Percentiles rank a stretch among this genome's conserved stretches.
phyloP scores from a whole-genome alignment of 1,140 invertebrate species.

The Stratiolaelaps scimitus region DNA sequence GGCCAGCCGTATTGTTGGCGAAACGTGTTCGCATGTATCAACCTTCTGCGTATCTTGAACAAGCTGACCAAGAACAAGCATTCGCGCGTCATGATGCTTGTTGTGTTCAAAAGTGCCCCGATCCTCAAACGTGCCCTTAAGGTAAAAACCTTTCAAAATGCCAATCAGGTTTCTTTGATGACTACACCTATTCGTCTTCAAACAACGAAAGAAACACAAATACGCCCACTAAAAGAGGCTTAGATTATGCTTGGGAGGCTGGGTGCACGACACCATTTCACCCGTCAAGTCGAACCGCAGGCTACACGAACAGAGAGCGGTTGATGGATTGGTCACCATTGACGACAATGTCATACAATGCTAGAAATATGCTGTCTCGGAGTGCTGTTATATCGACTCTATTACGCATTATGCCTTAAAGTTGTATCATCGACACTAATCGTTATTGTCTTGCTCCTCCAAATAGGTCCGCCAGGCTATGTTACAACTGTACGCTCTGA shows the following conservation, averaged over 20 bases:
- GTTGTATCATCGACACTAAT: no score
- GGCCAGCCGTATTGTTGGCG: slow-evolving; percentile 77
- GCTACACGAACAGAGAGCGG: slow-evolving; percentile 1
- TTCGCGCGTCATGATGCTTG: slow-evolving; percentile 98
- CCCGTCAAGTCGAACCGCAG: slow-evolving; percentile 38
- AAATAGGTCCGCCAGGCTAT: slow-evolving; percentile 69
- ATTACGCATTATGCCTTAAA: no score
- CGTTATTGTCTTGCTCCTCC: background rate
- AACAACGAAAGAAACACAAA: no score
- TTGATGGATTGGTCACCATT: background rate
- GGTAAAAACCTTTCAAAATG: no score
- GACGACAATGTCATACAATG: no score
- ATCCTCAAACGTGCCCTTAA: slow-evolving; percentile 92
- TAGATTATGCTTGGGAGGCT: slow-evolving; percentile 47
- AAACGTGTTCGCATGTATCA: slow-evolving; percentile 96
- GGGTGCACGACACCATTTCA: slow-evolving; percentile 45
- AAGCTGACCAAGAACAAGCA: slow-evolving; percentile 99
- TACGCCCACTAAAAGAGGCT: slow-evolving; percentile 45
- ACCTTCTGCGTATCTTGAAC: slow-evolving; percentile 88
- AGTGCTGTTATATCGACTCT: background rate
- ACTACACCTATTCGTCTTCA: no score
- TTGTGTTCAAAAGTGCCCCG: slow-evolving; percentile 97
- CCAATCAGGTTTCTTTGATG: no score
- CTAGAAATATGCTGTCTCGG: slow-evolving; percentile 30
- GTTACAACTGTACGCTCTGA: slow-evolving; percentile 96